Percentiles rank a stretch among this genome's conserved stretches.
Conservation (phyloP, 2,113 vertebrate genomes). For the Cryptotis parvus region DNA sequence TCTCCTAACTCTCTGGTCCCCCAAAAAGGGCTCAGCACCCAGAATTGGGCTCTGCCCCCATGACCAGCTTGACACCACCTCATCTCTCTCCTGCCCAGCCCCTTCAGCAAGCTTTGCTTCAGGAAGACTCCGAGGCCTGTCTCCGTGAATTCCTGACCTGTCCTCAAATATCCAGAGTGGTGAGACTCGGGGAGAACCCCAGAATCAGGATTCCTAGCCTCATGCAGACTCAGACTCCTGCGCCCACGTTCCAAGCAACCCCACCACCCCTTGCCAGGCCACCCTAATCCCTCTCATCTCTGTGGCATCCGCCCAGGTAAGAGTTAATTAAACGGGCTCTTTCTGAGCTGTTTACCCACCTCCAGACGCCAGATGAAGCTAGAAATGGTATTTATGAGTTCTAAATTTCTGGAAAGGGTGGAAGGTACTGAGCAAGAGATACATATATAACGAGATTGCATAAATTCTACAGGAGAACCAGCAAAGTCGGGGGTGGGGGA, state of each 20-base stretch:
- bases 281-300: no score
- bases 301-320: conserved; percentile 1
- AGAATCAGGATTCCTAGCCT: no score
- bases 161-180: no score
- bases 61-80: no score
- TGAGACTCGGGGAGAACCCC: no score
- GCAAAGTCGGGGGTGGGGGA: conserved; percentile 61
- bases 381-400: conserved; percentile 81
- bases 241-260: no score
- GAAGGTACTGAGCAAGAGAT: conserved; percentile 77
- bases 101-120: not conserved
- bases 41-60: not conserved
- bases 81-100: not conserved
- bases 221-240: no score
- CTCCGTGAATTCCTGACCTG: no score
- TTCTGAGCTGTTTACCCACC: conserved; percentile 67
- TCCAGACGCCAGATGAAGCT: conserved; percentile 79
- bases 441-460: conserved; percentile 74
- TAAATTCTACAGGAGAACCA: conserved; percentile 74
- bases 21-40: no score
- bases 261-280: no score
- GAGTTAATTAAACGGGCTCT: conserved; percentile 69
- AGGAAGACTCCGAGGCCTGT: not conserved
- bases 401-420: conserved; percentile 76
- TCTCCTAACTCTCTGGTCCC: no score